phyloP scores from a whole-genome alignment of 2,888 invertebrate species.

The Hyposoter dolosus region DNA sequence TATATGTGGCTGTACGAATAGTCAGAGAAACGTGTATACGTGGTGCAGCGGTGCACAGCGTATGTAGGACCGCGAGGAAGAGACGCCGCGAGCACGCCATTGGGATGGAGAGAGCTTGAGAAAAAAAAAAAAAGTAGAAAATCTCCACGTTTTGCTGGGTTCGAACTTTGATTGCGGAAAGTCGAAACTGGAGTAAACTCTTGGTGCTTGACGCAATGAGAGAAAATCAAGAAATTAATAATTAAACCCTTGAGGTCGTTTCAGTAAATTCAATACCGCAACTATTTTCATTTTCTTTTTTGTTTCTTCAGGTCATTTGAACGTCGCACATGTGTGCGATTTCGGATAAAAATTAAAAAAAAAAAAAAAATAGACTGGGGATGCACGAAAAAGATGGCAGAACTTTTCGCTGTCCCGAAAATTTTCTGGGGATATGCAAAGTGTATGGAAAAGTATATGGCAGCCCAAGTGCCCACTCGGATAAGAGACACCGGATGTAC shows the following conservation, averaged over 20 bases:
- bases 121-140: neutral
- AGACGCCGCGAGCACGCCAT: constrained; percentile 29
- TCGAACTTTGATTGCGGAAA: constrained; percentile 30
- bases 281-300: neutral
- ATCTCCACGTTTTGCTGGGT: constrained; percentile 1
- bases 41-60: constrained; percentile 5
- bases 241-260: constrained; percentile 55
- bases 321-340: neutral
- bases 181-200: constrained; percentile 32
- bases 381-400: constrained; percentile 3
- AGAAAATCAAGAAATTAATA: constrained; percentile 39
- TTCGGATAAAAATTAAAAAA: neutral
- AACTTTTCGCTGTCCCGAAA: constrained; percentile 23
- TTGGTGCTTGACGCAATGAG: neutral
- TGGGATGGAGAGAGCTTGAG: constrained; percentile 21
- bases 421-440: constrained; percentile 49
- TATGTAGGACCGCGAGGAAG: constrained; percentile 46
- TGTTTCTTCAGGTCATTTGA: neutral
- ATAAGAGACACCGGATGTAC: constrained; percentile 49
- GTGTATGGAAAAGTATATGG: constrained; percentile 32
- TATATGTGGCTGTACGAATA: constrained; percentile 20
- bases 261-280: constrained; percentile 41
- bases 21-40: constrained; percentile 19
- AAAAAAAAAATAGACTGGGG: neutral
- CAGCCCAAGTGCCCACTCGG: constrained; percentile 13